Conservation (phyloP, 2,113 vertebrate genomes). For the Erinaceus europaeus region DNA sequence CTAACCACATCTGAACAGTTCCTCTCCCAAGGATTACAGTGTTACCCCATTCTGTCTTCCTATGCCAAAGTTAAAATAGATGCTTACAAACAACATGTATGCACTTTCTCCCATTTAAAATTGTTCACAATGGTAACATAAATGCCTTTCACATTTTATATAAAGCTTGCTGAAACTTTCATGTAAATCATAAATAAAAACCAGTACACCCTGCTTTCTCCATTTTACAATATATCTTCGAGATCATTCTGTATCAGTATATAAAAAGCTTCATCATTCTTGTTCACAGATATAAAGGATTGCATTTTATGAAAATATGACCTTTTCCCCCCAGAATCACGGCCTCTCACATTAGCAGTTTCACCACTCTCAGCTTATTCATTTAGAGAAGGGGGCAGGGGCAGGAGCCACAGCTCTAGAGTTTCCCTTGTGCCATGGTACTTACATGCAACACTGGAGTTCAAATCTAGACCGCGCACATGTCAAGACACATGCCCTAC, state of each 20-base stretch:
- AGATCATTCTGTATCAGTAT: no score
- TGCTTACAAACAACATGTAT: background rate
- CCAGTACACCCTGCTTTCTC: background rate
- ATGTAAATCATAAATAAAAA: background rate
- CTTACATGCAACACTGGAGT: no score
- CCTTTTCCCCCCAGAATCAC: no score
- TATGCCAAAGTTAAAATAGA: background rate
- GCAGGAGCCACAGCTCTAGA: no score
- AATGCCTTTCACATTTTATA: background rate
- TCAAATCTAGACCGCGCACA: no score
- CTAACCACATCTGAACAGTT: background rate
- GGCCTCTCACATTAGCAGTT: no score
- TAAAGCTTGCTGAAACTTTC: background rate
- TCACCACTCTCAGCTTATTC: no score
- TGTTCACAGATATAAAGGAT: background rate
- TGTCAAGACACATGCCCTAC: no score
- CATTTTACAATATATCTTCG: background rate
- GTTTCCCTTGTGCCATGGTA: no score
- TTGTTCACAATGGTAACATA: background rate
- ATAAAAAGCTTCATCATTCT: background rate
- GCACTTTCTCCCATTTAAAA: background rate
- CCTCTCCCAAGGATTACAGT: background rate
- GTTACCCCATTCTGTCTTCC: background rate
- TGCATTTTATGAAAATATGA: slow-evolving; percentile 1
- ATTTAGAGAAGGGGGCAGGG: no score